Evolutionary conservation across 2,888 invertebrate species (phyloP), one percentile per base, ranked within the genome.

Genomic region (Philonicus albiceps): DNA sequence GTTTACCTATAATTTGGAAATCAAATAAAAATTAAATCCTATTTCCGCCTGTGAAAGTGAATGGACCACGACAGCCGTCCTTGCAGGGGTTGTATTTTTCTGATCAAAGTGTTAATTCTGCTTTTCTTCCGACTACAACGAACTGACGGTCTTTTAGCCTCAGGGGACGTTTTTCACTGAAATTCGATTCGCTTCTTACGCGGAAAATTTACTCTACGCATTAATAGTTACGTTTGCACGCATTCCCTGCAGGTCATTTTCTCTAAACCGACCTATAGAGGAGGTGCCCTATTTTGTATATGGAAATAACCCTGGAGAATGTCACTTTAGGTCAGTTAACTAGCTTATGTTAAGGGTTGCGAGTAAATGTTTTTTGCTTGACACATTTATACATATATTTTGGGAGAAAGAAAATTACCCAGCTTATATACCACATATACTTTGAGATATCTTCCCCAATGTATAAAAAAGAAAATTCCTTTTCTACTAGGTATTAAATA

Each of bases 11-110:
- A 87, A 87, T 87, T 87, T 84, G 84, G 49, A 86, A 87, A 87
- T 87, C 83, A 86, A 87, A 87, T 87, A 87, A 86, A 86, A 87
- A 87, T 87, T 87, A 87, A 87, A 87, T 87, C 87, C 83, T 81
- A 87, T 87, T 87, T 87, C 86, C 87, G 83, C 64, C 73, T 16
- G 37, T 84, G 80, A 84, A 86, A 84, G 22, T 80, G 74, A 87
- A 87, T 87, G 86, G 86, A 86, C 87, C 86, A 75, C 64, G 81
- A 86, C 86, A 86, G 73, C 19, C 31, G 72, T 19, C 55, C 74
- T 31, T 72, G n/a, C 37, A 64, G 64, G 64, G 72, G 84, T 7
- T 73, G 72, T 53, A 30, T 37, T 84, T 81, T 81, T 34, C 53
- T 81, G 64, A 55, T 53, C 64, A 73, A 73, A 72, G 73, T 84